Evolutionary conservation across 2,797 vertebrate genomes (phyloP).

Genomic region (Xenops minutus): DNA sequence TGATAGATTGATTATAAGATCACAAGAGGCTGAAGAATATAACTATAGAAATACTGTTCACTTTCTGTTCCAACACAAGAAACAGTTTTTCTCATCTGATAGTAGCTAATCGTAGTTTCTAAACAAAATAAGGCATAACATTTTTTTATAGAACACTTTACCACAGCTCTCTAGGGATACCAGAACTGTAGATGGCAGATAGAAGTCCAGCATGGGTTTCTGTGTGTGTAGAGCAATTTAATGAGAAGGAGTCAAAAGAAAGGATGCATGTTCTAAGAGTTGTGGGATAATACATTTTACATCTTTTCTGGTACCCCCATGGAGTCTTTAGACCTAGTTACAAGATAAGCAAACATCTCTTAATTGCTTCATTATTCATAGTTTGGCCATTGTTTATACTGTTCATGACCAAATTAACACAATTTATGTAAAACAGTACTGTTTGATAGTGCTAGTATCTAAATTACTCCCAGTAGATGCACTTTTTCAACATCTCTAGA

Average conservation of each 20-base stretch:
- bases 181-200: neutral
- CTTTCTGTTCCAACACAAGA: neutral
- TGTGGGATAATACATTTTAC: neutral
- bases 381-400: neutral
- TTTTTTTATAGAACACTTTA: neutral
- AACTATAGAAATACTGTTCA: neutral
- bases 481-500: neutral
- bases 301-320: neutral
- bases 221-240: neutral
- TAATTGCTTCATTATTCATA: neutral
- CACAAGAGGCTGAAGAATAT: neutral
- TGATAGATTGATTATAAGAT: neutral
- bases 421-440: neutral
- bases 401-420: neutral
- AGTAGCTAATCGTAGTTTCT: neutral
- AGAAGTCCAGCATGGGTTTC: neutral
- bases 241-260: neutral
- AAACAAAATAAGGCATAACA: neutral
- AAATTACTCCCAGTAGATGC: neutral
- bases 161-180: neutral
- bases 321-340: neutral
- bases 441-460: neutral
- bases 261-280: neutral
- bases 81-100: neutral
- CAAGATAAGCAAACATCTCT: neutral